phyloP scores from a whole-genome alignment of 2,888 invertebrate species.

The Lysandra coridon region DNA sequence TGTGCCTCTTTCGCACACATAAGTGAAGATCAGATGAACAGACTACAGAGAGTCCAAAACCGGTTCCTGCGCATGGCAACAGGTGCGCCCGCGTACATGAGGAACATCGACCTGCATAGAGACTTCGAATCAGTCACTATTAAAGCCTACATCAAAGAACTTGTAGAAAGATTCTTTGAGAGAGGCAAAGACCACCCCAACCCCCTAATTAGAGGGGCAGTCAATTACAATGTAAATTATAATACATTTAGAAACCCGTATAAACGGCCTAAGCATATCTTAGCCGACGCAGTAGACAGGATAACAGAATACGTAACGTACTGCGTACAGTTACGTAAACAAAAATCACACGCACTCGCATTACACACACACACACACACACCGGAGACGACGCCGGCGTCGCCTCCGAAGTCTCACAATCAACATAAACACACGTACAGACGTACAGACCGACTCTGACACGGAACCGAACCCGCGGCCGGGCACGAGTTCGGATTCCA shows the following conservation, averaged over 20 bases:
- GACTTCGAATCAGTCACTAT: no score
- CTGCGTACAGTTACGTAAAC: background rate
- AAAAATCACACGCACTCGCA: background rate
- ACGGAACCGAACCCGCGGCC: background rate
- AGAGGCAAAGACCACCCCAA: slow-evolving; percentile 3
- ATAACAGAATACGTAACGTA: background rate
- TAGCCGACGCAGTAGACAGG: background rate
- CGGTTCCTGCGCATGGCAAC: no score
- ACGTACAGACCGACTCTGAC: background rate
- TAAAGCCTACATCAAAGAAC: no score
- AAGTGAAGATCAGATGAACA: no score
- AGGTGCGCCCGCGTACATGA: no score
- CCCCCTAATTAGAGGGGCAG: background rate
- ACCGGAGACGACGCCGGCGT: no score
- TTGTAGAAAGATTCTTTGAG: background rate
- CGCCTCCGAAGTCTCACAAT: background rate
- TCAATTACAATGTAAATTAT: background rate
- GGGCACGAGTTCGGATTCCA: background rate
- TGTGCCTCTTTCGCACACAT: no score
- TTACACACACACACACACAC: background rate
- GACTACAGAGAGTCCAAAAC: no score
- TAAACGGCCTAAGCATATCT: slow-evolving; percentile 1
- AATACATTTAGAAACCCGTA: background rate
- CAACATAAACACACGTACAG: background rate
- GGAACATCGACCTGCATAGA: no score